Conservation (phyloP, 2,888 invertebrate genomes). For the Idaea biselata region DNA sequence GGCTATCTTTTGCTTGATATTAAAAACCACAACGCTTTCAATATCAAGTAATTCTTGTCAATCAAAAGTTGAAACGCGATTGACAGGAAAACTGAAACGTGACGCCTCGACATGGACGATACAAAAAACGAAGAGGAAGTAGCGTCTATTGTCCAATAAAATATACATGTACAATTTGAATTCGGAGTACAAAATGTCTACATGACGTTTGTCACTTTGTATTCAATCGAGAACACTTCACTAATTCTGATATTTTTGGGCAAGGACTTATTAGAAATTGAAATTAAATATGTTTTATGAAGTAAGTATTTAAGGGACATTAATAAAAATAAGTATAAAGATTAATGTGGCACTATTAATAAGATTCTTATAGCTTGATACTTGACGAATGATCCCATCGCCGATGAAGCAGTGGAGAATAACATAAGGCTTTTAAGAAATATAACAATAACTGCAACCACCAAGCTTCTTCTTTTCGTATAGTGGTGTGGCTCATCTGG, state of each 20-base stretch:
- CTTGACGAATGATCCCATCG: not conserved
- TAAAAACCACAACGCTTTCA: no score
- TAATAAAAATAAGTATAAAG: no score
- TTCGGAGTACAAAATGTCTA: not conserved
- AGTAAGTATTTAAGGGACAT: no score
- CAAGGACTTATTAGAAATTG: no score
- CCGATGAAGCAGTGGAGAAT: not conserved
- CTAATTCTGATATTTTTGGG: no score
- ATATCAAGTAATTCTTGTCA: not conserved
- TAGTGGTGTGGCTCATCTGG: no score
- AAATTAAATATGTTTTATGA: no score
- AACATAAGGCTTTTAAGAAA: not conserved
- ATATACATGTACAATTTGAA: not conserved
- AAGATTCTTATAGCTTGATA: not conserved
- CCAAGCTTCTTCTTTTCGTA: no score
- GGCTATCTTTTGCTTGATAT: no score
- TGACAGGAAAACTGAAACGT: constrained; percentile 22
- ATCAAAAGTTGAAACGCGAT: constrained; percentile 6
- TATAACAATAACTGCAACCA: constrained; percentile 26
- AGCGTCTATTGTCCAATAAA: constrained; percentile 2
- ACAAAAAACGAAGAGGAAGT: constrained; percentile 19
- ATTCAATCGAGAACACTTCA: not conserved
- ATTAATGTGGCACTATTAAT: not conserved
- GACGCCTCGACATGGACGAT: constrained; percentile 13
- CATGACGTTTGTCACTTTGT: not conserved